phyloP scores from a whole-genome alignment of 2,113 vertebrate species.

The Anoplopoma fimbria region DNA sequence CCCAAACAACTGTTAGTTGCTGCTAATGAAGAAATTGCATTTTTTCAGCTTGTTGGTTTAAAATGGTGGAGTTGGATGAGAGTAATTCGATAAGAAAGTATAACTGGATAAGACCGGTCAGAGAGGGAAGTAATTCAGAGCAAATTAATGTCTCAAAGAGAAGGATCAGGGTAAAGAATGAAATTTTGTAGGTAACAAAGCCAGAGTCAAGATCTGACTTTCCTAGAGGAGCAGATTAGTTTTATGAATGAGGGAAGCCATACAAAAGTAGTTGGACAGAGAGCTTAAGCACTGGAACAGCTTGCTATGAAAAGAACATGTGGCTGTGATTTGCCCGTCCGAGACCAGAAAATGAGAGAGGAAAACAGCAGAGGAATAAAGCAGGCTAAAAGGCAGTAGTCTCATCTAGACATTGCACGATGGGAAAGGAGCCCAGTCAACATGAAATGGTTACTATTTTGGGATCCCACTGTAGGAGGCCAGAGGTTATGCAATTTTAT shows the following conservation, averaged over 20 bases:
- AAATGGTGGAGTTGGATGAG: neutral
- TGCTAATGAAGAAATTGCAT: neutral
- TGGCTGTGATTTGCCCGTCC: constrained; percentile 65
- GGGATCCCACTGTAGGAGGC: constrained; percentile 26
- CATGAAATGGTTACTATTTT: constrained; percentile 61
- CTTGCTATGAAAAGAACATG: constrained; percentile 71
- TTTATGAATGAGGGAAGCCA: constrained; percentile 50
- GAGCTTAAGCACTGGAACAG: constrained; percentile 58
- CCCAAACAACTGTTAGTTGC: neutral
- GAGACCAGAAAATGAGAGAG: constrained; percentile 64
- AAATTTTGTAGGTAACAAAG: constrained; percentile 11
- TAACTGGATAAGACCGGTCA: neutral
- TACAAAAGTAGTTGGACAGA: constrained; percentile 51
- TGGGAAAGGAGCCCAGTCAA: constrained; percentile 45
- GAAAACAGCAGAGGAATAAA: constrained; percentile 54
- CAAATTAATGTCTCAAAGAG: neutral
- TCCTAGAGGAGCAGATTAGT: constrained; percentile 51
- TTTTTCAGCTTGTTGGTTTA: neutral
- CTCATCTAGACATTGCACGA: constrained; percentile 48
- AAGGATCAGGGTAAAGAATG: neutral
- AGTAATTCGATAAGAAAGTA: neutral
- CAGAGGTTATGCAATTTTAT: constrained; percentile 53
- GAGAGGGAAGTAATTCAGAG: neutral
- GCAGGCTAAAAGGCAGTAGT: constrained; percentile 41
- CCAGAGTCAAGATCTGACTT: constrained; percentile 36